phyloP scores from a whole-genome alignment of 2,888 invertebrate species.

The Onchidella celtica region DNA sequence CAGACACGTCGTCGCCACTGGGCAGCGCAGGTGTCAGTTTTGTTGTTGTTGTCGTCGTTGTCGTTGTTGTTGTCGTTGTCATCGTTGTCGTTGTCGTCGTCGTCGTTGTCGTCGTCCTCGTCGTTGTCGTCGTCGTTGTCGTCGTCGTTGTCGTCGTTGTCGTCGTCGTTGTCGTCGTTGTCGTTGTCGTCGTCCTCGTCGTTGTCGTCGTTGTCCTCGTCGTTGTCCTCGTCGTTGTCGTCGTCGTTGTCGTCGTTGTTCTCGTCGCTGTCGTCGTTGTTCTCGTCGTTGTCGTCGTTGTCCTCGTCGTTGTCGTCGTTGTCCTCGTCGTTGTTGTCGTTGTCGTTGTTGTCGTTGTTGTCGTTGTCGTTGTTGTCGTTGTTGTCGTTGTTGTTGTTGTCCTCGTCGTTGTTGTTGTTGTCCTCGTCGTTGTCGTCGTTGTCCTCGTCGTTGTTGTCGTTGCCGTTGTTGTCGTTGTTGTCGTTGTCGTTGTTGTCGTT shows the following conservation, averaged over 20 bases:
- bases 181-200: conserved; percentile 46
- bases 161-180: conserved; percentile 46
- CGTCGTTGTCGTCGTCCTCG: too few species aligned
- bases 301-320: too few species aligned
- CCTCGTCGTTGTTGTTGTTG: too few species aligned
- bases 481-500: conserved; percentile 2
- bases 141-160: conserved; percentile 51
- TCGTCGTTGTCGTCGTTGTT: conserved; percentile 50
- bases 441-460: conserved; percentile 44
- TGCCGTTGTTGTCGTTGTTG: conserved; percentile 44
- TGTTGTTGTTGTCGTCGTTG: too few species aligned
- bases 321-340: too few species aligned
- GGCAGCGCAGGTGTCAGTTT: too few species aligned
- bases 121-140: too few species aligned
- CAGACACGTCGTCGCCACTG: too few species aligned
- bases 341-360: conserved; percentile 41
- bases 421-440: too few species aligned
- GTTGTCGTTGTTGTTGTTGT: conserved; percentile 49
- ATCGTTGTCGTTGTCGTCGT: conserved; percentile 50
- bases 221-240: too few species aligned
- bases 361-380: conserved; percentile 19
- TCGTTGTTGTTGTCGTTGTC: conserved; percentile 36
- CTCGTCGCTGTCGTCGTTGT: conserved; percentile 43
- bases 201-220: too few species aligned
- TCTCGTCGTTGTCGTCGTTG: conserved; percentile 41